phyloP scores from a whole-genome alignment of 2,113 vertebrate genomes.

The Casuarius casuarius region DNA sequence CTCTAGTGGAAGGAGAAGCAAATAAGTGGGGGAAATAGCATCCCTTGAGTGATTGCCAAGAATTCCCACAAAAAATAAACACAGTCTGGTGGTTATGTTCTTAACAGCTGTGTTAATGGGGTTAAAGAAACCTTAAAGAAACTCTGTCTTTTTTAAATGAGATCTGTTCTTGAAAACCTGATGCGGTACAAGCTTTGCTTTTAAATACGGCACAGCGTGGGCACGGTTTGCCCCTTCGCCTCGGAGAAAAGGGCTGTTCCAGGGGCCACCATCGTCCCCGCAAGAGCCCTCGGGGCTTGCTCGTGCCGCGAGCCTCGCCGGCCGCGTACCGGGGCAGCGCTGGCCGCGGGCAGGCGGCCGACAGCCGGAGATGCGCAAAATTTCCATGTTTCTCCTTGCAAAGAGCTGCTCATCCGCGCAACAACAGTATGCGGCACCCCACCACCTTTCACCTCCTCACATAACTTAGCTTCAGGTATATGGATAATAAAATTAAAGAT shows the following conservation, averaged over 20 bases:
- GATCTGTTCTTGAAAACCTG: conserved; percentile 37
- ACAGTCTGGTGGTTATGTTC: conserved; percentile 70
- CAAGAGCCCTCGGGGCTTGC: not conserved
- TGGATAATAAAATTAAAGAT: not conserved
- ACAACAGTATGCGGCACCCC: not conserved
- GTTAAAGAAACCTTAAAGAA: conserved; percentile 71
- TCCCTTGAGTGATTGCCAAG: conserved; percentile 61
- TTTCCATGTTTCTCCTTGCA: not conserved
- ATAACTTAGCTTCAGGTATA: not conserved
- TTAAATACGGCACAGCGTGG: not conserved
- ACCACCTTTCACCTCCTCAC: not conserved
- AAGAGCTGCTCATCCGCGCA: rapidly evolving
- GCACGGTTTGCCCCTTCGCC: not conserved
- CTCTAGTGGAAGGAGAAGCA: conserved; percentile 50
- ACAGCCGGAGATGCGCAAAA: not conserved
- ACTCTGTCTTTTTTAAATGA: conserved; percentile 57
- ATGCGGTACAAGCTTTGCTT: not conserved
- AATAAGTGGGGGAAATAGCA: conserved; percentile 51
- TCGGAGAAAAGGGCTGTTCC: not conserved
- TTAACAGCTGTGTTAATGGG: conserved; percentile 68
- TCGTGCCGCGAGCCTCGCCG: not conserved
- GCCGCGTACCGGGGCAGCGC: not conserved
- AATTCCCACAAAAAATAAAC: conserved; percentile 69
- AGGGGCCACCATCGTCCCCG: not conserved
- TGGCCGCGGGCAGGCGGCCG: not conserved